Evolutionary conservation across 1,140 invertebrate species (phyloP).

Genomic region (Bombyx mandarina): DNA sequence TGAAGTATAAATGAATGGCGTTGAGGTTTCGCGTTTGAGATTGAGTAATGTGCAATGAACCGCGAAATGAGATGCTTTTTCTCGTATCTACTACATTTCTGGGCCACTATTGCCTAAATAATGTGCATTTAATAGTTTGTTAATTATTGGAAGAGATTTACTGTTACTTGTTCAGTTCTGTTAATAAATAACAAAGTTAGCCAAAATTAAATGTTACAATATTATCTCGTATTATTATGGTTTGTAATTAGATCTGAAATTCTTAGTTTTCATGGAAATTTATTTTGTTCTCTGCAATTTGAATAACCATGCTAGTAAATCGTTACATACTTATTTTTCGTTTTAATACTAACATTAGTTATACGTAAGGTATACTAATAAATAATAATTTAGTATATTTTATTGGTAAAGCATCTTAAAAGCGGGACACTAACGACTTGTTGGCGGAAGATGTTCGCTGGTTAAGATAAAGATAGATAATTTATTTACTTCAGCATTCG

Average conservation of each 20-base stretch:
- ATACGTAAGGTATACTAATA: conserved; percentile 27
- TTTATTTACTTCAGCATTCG: conserved; percentile 58
- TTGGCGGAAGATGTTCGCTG: conserved; percentile 44
- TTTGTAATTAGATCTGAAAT: conserved; percentile 45
- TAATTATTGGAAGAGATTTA: conserved; percentile 60
- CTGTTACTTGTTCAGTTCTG: conserved; percentile 60
- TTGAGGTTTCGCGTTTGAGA: conserved; percentile 14
- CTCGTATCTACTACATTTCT: conserved; percentile 30
- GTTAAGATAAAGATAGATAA: conserved; percentile 53
- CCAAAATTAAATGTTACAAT: conserved; percentile 28
- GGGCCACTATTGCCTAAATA: conserved; percentile 44
- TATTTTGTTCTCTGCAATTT: not conserved
- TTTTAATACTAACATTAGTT: conserved; percentile 39
- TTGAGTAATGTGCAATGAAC: conserved; percentile 27
- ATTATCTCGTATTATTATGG: conserved; percentile 24
- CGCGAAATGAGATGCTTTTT: conserved; percentile 9
- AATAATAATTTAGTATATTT: conserved; percentile 37
- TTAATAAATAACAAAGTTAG: conserved; percentile 40
- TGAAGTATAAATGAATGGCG: conserved; percentile 16
- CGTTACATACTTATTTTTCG: conserved; percentile 5
- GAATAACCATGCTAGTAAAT: too few species aligned
- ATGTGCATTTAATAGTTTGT: conserved; percentile 68
- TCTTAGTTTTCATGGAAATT: conserved; percentile 3
- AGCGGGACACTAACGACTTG: conserved; percentile 37
- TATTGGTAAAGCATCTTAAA: conserved; percentile 18